A percentile compares a stretch with the other conserved stretches of the same genome.
Conservation (phyloP, 2,888 invertebrate species). For the Zhuqinia jingwanae region DNA sequence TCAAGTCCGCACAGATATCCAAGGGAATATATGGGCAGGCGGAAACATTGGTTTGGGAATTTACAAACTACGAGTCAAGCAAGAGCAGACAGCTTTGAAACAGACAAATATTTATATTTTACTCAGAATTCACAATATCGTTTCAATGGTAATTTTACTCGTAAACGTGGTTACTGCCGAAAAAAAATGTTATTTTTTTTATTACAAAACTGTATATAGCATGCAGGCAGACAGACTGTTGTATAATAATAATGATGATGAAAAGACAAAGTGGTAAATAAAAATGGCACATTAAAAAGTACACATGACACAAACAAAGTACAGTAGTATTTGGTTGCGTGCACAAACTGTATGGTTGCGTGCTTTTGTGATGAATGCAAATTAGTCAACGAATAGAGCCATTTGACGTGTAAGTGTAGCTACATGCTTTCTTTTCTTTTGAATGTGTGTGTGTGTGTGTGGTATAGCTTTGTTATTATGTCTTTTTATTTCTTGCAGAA, state of each 20-base stretch:
- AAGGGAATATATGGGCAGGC: background rate
- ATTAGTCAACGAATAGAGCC: constrained; percentile 24
- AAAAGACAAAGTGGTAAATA: constrained; percentile 6
- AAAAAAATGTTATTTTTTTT: background rate
- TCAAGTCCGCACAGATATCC: background rate
- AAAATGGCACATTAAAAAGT: constrained; percentile 26
- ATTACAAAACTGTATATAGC: too few species aligned
- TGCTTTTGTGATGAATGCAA: constrained; percentile 18
- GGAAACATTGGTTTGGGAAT: background rate
- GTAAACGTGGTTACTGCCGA: too few species aligned
- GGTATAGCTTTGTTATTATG: background rate
- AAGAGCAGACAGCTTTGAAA: too few species aligned
- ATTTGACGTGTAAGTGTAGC: constrained; percentile 41
- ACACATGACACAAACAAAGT: background rate
- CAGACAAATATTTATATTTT: too few species aligned
- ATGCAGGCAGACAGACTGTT: background rate
- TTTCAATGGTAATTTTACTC: background rate
- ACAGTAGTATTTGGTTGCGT: constrained; percentile 11
- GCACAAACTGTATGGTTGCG: background rate
- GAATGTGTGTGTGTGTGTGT: background rate
- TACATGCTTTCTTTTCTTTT: constrained; percentile 7
- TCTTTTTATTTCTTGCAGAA: background rate
- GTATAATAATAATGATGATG: too few species aligned
- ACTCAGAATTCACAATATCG: too few species aligned
- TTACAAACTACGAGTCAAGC: background rate